Evolutionary conservation across 2,113 vertebrate species (phyloP), one percentile per base, ranked within the genome.

Genomic region (Mola mola): DNA sequence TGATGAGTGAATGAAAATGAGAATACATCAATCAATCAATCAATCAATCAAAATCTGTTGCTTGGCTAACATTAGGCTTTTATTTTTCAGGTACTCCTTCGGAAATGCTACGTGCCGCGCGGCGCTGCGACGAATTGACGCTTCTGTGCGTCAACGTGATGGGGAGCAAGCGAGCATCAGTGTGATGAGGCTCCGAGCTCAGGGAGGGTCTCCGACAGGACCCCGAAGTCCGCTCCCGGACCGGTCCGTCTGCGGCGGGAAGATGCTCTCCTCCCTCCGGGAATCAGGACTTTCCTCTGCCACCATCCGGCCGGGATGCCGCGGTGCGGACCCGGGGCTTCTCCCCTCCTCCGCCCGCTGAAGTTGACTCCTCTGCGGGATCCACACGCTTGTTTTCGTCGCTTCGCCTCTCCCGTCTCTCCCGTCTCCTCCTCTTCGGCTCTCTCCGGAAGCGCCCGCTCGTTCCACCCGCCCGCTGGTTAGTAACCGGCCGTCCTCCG

Each of bases 241-340:
- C 26, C 29, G 31, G 10, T n/a, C 19, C 53, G 1, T 41, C 67
- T 43, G 58, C 49, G 28, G 68, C 53, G 34, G 57, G 49, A 74
- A 43, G 76, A 79, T 72, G 78, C 60, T 66, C 31, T 61, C 53
- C 69, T 49, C 53, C 66, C 41, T 19, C 50, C 64, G 26, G 22
- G 82, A 82, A 56, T 60, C 79, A 43, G 68, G 49, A 61, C 78
- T 66, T 33, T 59, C 38, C 76, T 66, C 80, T 31, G 5, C 59
- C 38, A 29, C 60, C 62, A n/a, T 49, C 71, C 64, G 69, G 60
- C 48, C 84, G 72, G 76, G 78, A 81, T 83, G 78, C 77, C 65
- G 74, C 75, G 60, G 52, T 51, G 1, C 65, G 69, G 47, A 11
- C 53, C 48, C 63, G 37, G 60, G 11, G 71, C 41, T 66, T 41